Base-by-base conservation (phyloP, 2,797 vertebrate genomes). In the Champsocephalus gunnari region DNA sequence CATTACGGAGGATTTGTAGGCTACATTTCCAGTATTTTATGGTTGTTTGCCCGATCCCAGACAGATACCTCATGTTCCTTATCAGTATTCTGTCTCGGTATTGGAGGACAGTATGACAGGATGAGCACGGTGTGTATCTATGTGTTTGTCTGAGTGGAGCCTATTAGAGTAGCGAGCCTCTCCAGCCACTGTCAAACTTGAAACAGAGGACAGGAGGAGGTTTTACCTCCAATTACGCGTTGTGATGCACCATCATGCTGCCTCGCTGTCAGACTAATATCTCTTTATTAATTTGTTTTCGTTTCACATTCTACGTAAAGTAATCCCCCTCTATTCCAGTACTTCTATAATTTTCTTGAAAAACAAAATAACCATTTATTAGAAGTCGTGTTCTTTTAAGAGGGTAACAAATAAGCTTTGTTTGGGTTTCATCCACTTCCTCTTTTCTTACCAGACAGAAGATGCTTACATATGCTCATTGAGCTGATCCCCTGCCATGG, bases 191-290 rank as follows among this genome's bases (percentile, higher is more conserved):
- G 73, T 80, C 75, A 60, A 58, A 86, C 77, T 64, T 84, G 76
- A 86, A 90, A 88, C 85, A 85, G 56, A 80, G 72, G 79, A 81
- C 59, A 49, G 54, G 14, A 85, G 72, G 44, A 41, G 63, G 73
- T 77, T 86, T 91, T 81, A 79, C 89, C 67, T 89, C 80, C 87
- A 92, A 91, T 92, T 90, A 92, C 58, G 44, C 72, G 78, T 64
- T 57, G 73, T 66, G 83, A 88, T 77, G 67, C 50, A 66, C 73
- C 61, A 79, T 90, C 66, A 81, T 86, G 75, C 79, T 82, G 75
- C 84, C 72, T 4, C 63, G 51, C 66, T 85, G 75, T 81, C 76
- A 73, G 71, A 80, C 49, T 65, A 73, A 74, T 79, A 67, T 81
- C 77, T 53, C 21, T 75, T 73, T 62, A 78, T 77, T 66, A 73